A percentile compares a stretch with the other conserved stretches of the same genome.
These are phyloP conservation scores for Syngnathus rostellatus DNA, from an alignment of 2,797 vertebrate species.

Conservation along the genomic window DNA sequence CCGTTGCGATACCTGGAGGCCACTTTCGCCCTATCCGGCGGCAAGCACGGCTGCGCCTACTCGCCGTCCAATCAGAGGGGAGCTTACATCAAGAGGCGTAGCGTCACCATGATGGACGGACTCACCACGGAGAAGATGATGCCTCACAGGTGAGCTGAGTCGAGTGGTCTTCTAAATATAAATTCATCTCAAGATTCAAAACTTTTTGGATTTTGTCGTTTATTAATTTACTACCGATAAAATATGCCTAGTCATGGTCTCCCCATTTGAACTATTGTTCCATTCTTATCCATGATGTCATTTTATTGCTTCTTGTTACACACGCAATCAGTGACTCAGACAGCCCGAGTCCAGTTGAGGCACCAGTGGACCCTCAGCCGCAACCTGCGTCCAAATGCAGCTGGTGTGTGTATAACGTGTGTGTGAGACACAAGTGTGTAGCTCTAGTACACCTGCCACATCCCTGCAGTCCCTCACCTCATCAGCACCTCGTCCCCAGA, in stretches of 20 bases:
- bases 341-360: constrained; percentile 61
- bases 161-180: neutral
- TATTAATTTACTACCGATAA: no score
- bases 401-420: constrained; percentile 52
- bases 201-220: neutral
- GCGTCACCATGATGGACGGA: constrained; percentile 93
- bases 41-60: constrained; percentile 74
- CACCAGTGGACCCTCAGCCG: constrained; percentile 56
- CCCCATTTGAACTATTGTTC: constrained; percentile 19
- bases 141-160: constrained; percentile 76
- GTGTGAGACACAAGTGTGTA: constrained; percentile 5
- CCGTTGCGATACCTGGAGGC: constrained; percentile 96
- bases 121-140: constrained; percentile 89
- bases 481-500: constrained; percentile 18
- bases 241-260: neutral
- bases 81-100: constrained; percentile 90
- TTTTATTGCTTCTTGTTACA: constrained; percentile 41
- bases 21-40: constrained; percentile 81
- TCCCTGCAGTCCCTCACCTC: constrained; percentile 6
- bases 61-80: constrained; percentile 81
- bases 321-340: constrained; percentile 60
- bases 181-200: neutral
- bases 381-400: constrained; percentile 61
- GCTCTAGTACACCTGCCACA: neutral
- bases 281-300: constrained; percentile 14